Base-by-base conservation (phyloP, 2,888 invertebrate species). In the Ennomos quercinarius region DNA sequence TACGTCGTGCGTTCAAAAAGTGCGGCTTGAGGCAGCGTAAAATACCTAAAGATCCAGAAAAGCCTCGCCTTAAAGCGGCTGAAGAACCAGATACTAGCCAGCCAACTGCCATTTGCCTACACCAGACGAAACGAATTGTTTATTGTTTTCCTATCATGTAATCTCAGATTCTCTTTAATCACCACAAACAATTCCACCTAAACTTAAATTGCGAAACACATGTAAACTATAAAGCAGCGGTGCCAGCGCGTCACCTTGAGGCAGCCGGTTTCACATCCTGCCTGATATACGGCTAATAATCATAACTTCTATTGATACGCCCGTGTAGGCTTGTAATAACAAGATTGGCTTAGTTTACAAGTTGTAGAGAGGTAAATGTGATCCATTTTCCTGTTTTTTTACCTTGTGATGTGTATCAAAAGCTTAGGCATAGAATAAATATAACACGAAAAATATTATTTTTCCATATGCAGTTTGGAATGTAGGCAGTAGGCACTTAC, bases 221-320 rank as follows among this genome's bases (percentile, higher is more conserved):
- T 39, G 35, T 27, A 6, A 9, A 39, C 35, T 49, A 52, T 52
- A 56, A 52, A 61, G 47, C 48, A 37, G 51, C 43, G 56, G 48
- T 1, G 13, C 52, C 6, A 56, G 10, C 9, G 27, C 49, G 27
- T 53, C 36, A 62, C 61, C 61, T 62, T 62, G 62, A 43, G 54
- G 40, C 35, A 57, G 57, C 61, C 61, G 51, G 61, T 62, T 62
- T 62, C 61, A 57, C 54, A 62, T 62, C 62, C 62, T 51, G 62
- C 39, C 48, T 34, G 36, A 50, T 50, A 46, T 11, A 35, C 38
- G 13, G 40, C 27, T 46, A 8, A 37, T 46, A 46, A 50, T 54
- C 50, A 50, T 46, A 55, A 42, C 54, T 40, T 27, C 35, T 36
- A 58, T 27, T 48, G 10, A 48, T 43, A 42, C 40, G 6, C 12